A percentile compares a stretch with the other conserved stretches of the same genome.
Conservation (phyloP, 1,140 invertebrate species). For the Heliconius hermathena region DNA sequence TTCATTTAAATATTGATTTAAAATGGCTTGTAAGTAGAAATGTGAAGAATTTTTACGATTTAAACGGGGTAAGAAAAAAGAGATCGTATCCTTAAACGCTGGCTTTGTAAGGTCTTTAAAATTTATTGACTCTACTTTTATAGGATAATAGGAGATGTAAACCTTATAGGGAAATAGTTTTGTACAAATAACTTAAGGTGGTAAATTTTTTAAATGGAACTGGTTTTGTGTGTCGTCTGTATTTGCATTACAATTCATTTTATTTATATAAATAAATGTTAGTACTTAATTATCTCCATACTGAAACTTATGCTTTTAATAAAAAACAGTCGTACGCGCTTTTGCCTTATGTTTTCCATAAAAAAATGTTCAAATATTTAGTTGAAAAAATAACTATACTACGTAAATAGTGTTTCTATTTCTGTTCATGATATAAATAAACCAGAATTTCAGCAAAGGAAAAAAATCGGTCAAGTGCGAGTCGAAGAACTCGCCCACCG, state of each 20-base stretch:
- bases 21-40: constrained; percentile 74
- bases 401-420: no score
- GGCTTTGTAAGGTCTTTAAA: constrained; percentile 37
- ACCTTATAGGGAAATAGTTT: constrained; percentile 17
- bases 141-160: constrained; percentile 30
- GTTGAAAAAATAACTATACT: no score
- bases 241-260: neutral
- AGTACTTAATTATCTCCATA: no score
- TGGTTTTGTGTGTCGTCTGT: neutral
- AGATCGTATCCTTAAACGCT: constrained; percentile 25
- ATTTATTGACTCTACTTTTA: constrained; percentile 35
- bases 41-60: constrained; percentile 77
- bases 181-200: neutral
- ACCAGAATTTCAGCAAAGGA: no score
- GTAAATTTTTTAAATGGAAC: neutral
- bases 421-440: no score
- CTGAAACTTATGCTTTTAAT: no score
- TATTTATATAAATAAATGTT: no score
- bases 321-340: no score
- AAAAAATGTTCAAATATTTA: no score
- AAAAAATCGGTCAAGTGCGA: no score
- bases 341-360: no score
- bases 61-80: constrained; percentile 55
- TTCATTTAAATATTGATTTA: constrained; percentile 74
- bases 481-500: no score